A percentile compares a stretch with the other conserved stretches of the same genome.
These are phyloP conservation scores for Hydropsyche betteni DNA, from an alignment of 2,888 invertebrate genomes.

Conservation along the genomic window DNA sequence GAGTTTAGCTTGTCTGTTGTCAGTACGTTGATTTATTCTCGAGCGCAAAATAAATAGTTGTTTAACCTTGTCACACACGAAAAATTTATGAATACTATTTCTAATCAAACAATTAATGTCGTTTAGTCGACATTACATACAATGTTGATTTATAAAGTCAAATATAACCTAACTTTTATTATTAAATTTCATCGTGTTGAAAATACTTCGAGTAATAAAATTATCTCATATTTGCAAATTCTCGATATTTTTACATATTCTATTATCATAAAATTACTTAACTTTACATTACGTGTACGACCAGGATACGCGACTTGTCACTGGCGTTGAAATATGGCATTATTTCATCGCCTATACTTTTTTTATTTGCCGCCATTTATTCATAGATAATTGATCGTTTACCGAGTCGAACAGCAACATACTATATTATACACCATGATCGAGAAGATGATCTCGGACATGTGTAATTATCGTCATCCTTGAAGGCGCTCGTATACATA, in stretches of 20 bases:
- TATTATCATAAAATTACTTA: neutral
- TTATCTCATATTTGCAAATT: too few species aligned
- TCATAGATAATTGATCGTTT: conserved; percentile 37
- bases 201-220: too few species aligned
- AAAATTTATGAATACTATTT: too few species aligned
- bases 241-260: neutral
- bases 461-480: conserved; percentile 34
- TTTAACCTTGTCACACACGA: too few species aligned
- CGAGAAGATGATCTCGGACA: conserved; percentile 16
- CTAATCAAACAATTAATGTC: too few species aligned
- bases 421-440: conserved; percentile 16
- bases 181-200: too few species aligned
- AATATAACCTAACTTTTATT: too few species aligned
- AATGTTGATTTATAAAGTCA: too few species aligned
- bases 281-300: neutral
- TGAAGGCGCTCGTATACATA: conserved; percentile 15
- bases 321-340: conserved; percentile 1
- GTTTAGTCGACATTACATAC: too few species aligned
- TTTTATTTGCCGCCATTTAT: conserved; percentile 15
- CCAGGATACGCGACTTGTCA: conserved; percentile 20
- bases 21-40: too few species aligned
- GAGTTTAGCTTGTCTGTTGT: too few species aligned
- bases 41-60: too few species aligned
- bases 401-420: conserved; percentile 4
- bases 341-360: conserved; percentile 1